Evolutionary conservation across 92 coral and sea anemone species (phyloP).

Genomic region (Bergia puertoricense): DNA sequence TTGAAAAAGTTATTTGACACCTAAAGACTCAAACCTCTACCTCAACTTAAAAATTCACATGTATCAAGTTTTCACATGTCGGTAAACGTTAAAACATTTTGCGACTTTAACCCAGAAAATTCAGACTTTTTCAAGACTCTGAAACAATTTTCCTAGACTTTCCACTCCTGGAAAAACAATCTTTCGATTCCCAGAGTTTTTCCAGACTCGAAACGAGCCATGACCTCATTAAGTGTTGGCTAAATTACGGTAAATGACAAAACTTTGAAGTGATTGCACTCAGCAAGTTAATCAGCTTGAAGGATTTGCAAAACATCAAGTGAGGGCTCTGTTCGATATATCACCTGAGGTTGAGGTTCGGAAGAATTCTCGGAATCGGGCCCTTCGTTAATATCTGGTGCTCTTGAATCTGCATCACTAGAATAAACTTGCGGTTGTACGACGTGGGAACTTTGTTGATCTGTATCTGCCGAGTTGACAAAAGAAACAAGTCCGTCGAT

Average conservation of each 20-base stretch:
- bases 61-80: not conserved
- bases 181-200: not conserved
- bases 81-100: not conserved
- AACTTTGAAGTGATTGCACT: not conserved
- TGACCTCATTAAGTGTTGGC: not conserved
- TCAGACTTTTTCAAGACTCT: not conserved
- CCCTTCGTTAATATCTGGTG: not conserved
- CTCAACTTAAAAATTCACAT: too few species aligned
- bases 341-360: conserved; percentile 31
- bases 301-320: not conserved
- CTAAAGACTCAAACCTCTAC: not conserved
- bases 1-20: not conserved
- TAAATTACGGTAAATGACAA: not conserved
- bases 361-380: not conserved
- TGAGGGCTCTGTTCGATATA: too few species aligned
- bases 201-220: not conserved
- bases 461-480: not conserved
- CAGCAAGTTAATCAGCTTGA: too few species aligned
- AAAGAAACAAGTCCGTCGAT: not conserved
- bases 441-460: not conserved
- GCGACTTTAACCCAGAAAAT: not conserved
- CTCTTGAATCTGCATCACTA: not conserved
- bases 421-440: not conserved
- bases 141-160: not conserved
- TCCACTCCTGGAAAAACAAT: not conserved